Evolutionary conservation across 2,888 invertebrate species (phyloP), one percentile per base, ranked within the genome.

Genomic region (Teinopalpus imperialis): DNA sequence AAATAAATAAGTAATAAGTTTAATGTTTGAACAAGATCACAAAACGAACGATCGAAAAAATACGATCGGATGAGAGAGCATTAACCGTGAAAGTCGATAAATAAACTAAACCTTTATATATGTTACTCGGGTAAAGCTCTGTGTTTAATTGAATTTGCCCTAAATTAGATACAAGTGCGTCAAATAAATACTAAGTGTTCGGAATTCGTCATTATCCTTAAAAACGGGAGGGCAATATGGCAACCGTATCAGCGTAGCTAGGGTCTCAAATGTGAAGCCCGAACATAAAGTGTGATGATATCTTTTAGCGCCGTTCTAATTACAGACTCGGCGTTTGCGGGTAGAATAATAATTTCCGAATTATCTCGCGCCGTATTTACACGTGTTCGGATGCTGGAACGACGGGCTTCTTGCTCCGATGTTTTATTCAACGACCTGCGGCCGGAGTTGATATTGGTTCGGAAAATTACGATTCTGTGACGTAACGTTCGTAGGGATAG

Each of bases 281-380:
- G 13, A 6, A 31, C 16, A 31, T 37, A 37, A 31, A 30, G 12
- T 30, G 23, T 24, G 18, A n/a, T n/a, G n/a, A 37, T 31, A 37
- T 18, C 24, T 31, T 43, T 13, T 36, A 18, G 8, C 12, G 10
- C 3, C 23, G 27, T 10, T 24, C 31, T 44, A 44, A 44, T 44
- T 37, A 36, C 36, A 36, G 36, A 24, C 37, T 18, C 12, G 8
- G 8, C 14, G 26, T 8, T 12, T 24, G 37, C 10, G 24, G 2
- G 7, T 20, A 18, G 44, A 44, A 44, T 44, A 44, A 37, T 37
- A 30, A 37, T 44, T 13, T 24, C 10, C 24, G 24, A 24, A 43
- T 35, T 35, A 43, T 29, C 27, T 43, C 9, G 21, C 10, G 43
- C 16, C 30, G 30, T 26, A 41, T 42, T 42, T 34, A 13, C 27